Conservation (phyloP, 2,113 vertebrate species). For the Aleadryas rufinucha region DNA sequence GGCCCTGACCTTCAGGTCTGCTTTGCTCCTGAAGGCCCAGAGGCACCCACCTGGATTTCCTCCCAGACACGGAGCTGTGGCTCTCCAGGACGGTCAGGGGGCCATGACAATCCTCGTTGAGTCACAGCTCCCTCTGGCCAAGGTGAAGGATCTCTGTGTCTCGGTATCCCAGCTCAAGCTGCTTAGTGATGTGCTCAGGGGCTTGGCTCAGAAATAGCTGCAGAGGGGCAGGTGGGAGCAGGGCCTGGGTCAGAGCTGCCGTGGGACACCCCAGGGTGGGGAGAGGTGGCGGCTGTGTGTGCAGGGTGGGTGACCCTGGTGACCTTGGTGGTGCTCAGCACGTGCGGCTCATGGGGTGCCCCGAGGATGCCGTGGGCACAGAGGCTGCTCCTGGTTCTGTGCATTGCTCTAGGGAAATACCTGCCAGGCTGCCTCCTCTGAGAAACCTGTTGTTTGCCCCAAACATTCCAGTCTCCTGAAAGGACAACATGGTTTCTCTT, state of each 20-base stretch:
- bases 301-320: too few relatives aligned
- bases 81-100: background rate
- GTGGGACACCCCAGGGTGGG: background rate
- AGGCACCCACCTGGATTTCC: background rate
- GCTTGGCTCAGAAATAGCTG: background rate
- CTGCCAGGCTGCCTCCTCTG: background rate
- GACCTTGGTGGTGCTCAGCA: too few relatives aligned
- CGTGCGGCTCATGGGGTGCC: accelerated
- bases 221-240: background rate
- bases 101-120: accelerated
- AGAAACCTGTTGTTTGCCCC: background rate
- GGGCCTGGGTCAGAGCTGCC: accelerated
- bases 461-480: background rate
- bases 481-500: accelerated
- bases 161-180: background rate
- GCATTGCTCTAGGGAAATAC: background rate
- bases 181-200: background rate
- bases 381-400: background rate
- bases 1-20: background rate
- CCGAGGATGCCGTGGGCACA: accelerated
- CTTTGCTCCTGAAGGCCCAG: background rate
- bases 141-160: background rate
- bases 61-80: background rate
- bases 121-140: background rate
- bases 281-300: background rate